phyloP scores from a whole-genome alignment of 92 coral and sea anemone species.

The Epizoanthus rinbou region DNA sequence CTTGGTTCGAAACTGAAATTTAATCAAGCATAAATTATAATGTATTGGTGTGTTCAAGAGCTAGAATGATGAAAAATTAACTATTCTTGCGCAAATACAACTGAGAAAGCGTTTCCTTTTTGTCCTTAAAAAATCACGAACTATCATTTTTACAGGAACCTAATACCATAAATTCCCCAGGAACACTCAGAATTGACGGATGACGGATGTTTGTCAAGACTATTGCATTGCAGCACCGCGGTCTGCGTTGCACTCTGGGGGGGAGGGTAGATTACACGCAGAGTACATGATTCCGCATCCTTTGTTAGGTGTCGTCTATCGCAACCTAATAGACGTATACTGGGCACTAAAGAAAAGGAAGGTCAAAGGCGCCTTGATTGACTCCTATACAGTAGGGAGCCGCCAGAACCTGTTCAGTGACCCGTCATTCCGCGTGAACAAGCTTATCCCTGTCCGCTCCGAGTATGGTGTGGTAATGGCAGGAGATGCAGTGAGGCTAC shows the following conservation, averaged over 20 bases:
- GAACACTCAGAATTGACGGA: too few relatives aligned
- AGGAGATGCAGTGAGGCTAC: conserved; percentile 80
- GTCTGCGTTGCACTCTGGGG: too few relatives aligned
- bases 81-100: too few relatives aligned
- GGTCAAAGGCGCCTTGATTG: conserved; percentile 86
- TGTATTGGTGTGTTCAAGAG: neutral
- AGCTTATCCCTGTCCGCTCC: conserved; percentile 64
- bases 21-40: neutral
- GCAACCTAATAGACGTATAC: conserved; percentile 71
- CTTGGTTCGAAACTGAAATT: neutral
- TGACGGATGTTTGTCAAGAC: too few relatives aligned
- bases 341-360: conserved; percentile 60
- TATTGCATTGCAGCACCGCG: too few relatives aligned
- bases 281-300: neutral
- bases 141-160: too few relatives aligned
- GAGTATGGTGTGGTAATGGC: conserved; percentile 91
- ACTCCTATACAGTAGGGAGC: conserved; percentile 79
- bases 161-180: too few relatives aligned
- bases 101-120: too few relatives aligned
- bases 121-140: too few relatives aligned
- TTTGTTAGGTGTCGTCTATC: conserved; percentile 56
- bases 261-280: too few relatives aligned
- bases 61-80: too few relatives aligned
- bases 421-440: conserved; percentile 56
- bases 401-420: conserved; percentile 74